Evolutionary conservation across 2,888 invertebrate genomes (phyloP).

Genomic region (Sinhomidia bicolor): DNA sequence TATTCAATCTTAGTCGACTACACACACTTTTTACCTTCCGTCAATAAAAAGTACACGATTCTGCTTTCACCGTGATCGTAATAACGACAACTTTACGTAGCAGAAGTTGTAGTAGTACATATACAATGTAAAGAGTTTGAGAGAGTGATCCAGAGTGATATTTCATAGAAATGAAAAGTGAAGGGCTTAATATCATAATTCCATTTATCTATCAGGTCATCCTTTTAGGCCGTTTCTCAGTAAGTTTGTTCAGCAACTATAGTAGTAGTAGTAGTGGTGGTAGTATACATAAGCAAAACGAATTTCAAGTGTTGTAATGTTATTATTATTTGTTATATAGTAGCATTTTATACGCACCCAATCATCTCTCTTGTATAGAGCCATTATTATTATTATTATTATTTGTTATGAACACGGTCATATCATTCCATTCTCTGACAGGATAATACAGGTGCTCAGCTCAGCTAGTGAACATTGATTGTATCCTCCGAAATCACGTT

Average conservation of each 20-base stretch:
- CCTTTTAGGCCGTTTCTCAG: background rate
- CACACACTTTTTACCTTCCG: too few species aligned
- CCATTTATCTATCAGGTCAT: background rate
- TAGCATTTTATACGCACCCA: too few species aligned
- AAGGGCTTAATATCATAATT: background rate
- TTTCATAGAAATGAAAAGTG: constrained; percentile 23
- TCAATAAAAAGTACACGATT: constrained; percentile 26
- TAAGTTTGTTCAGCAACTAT: too few species aligned
- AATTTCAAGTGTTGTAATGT: too few species aligned
- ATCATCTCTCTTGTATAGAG: too few species aligned
- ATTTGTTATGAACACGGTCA: too few species aligned
- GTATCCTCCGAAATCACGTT: background rate
- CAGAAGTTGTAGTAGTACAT: too few species aligned
- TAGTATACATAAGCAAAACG: background rate
- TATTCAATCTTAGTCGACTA: constrained; percentile 33
- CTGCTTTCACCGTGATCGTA: constrained; percentile 48
- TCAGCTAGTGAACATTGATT: constrained; percentile 5
- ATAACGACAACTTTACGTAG: background rate
- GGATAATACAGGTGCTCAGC: constrained; percentile 17
- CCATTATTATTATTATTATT: too few species aligned
- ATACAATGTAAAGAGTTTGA: background rate
- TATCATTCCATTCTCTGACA: constrained; percentile 3
- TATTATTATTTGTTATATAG: background rate
- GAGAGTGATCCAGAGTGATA: constrained; percentile 11
- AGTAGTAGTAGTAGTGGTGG: background rate